Evolutionary conservation across 2,797 vertebrate genomes (phyloP), one percentile per base, ranked within the genome.

Genomic region (Sternotherus odoratus): DNA sequence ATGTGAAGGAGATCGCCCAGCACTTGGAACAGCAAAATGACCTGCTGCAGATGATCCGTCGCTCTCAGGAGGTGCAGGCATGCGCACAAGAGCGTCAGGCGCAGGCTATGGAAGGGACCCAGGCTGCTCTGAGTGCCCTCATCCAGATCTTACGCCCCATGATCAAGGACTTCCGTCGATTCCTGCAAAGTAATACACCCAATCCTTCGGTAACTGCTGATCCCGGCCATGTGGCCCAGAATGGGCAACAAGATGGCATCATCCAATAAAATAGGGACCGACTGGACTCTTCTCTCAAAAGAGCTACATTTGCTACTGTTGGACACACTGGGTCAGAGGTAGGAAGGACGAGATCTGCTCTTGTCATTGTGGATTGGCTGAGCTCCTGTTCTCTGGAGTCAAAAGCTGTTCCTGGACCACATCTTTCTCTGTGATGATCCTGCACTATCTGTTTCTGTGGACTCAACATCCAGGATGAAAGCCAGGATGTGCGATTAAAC

Each of bases 11-110:
- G 98, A 99, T 99, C 0, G 99, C 99, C 36, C 99, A 99, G 97
- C 99, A 99, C 97, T 98, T 99, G 83, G 99, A 99, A 97, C 99
- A 99, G 95, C 99, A 99, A 97, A 99, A 99, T 0, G 99, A 99
- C 96, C 97, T 99, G 94, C 98, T 99, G 24, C 99, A 99, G 97
- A 99, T 99, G 98, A 99, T 99, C 88, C 98, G 99, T 1, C 98
- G 99, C 89, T 99, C 99, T 0, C 99, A 99, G 97, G 99, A 99
- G 94, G 99, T 99, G 1, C 99, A 99, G 97, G 99, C 99, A 0
- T 99, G 99, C 0, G 99, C 99, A 3, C 99, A 99, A 97, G 99
- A 99, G 86, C 97, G 99, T 74, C 99, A 99, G 97, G 99, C 99
- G 1, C 99, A 99, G 95, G 99, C 99, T 51, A 98, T 99, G 98